These are phyloP conservation scores for Acanthopleura granulata DNA, from an alignment of 2,888 invertebrate species.

Conservation along the genomic window DNA sequence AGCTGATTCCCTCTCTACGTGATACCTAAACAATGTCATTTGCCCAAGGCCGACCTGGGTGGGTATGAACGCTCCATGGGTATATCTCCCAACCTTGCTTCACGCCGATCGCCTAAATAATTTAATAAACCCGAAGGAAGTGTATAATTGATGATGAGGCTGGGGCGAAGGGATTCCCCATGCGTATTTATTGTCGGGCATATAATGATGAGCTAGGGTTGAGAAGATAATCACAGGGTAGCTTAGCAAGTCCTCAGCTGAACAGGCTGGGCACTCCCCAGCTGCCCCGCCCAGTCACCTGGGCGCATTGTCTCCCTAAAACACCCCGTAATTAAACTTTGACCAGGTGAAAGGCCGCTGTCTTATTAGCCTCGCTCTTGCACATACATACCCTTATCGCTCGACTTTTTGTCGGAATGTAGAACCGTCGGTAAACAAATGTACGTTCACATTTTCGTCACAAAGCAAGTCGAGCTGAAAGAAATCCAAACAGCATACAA, in stretches of 20 bases:
- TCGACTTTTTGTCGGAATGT: background rate
- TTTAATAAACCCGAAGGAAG: too few species aligned
- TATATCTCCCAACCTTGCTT: too few species aligned
- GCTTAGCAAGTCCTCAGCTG: background rate
- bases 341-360: slow-evolving; percentile 2
- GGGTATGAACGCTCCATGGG: too few species aligned
- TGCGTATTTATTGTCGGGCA: too few species aligned
- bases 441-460: background rate
- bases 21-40: too few species aligned
- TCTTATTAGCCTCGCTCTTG: background rate
- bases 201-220: too few species aligned
- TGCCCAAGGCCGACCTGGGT: too few species aligned
- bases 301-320: background rate
- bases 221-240: too few species aligned
- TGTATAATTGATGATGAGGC: too few species aligned
- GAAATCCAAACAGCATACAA: background rate
- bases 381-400: background rate
- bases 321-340: background rate
- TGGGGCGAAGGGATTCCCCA: too few species aligned
- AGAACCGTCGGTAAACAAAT: background rate
- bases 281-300: background rate
- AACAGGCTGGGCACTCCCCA: background rate
- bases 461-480: background rate
- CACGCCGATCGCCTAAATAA: too few species aligned
- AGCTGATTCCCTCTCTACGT: too few species aligned